These are phyloP conservation scores for Ictalurus punctatus DNA, from an alignment of 2,113 vertebrate genomes.

Conservation along the genomic window DNA sequence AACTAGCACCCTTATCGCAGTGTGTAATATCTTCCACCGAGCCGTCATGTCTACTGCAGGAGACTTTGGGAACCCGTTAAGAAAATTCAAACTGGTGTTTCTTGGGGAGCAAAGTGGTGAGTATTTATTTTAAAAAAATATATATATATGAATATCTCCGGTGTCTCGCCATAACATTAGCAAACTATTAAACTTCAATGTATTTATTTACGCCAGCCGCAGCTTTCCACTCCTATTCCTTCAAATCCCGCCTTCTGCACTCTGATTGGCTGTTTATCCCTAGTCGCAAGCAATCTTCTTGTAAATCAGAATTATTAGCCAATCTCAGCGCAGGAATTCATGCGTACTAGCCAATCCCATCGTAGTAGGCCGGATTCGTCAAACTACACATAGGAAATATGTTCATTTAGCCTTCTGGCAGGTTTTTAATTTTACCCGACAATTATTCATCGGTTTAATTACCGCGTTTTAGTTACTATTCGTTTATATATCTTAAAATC, in stretches of 20 bases:
- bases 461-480: no score
- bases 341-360: not conserved
- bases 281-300: not conserved
- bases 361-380: not conserved
- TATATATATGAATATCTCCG: not conserved
- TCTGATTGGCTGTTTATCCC: not conserved
- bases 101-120: constrained; percentile 77
- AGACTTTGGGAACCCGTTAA: constrained; percentile 77
- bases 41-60: constrained; percentile 74
- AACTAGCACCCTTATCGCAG: not conserved
- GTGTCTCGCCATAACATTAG: no score
- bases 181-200: not conserved
- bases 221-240: not conserved
- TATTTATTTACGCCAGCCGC: not conserved
- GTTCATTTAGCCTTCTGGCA: not conserved
- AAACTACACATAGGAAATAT: not conserved
- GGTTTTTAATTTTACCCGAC: not conserved
- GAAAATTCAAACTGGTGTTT: constrained; percentile 78
- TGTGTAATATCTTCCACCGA: not conserved
- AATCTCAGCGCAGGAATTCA: not conserved
- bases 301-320: not conserved
- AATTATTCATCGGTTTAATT: not conserved
- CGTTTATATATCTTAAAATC: no score
- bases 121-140: constrained; percentile 28
- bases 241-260: not conserved